A percentile compares a stretch with the other conserved stretches of the same genome.
phyloP scores from a whole-genome alignment of 2,113 vertebrate genomes.

The Xenopus borealis region DNA sequence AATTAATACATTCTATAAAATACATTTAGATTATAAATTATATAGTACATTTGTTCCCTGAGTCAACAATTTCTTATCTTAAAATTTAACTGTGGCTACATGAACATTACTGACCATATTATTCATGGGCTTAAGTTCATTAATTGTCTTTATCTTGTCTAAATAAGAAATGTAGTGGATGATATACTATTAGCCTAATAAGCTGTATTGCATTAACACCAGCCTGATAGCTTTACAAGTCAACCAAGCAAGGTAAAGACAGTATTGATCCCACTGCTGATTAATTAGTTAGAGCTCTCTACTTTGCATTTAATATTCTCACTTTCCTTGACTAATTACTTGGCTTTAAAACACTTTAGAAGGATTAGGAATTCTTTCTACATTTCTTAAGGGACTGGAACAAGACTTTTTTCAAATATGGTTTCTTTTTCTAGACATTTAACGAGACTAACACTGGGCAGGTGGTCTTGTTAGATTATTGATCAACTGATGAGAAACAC shows the following conservation, averaged over 20 bases:
- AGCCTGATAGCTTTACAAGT: neutral
- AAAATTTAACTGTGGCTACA: neutral
- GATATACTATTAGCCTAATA: conserved; percentile 2
- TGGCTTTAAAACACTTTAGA: conserved; percentile 4
- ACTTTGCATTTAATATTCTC: conserved; percentile 12
- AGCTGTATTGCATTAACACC: neutral
- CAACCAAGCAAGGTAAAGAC: conserved; percentile 8
- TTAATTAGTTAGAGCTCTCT: conserved; percentile 14
- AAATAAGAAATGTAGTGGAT: neutral
- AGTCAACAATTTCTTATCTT: neutral
- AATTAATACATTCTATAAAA: no score
- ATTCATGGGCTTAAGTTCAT: neutral
- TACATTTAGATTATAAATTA: no score
- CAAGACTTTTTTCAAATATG: neutral
- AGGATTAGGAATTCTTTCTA: conserved; percentile 14
- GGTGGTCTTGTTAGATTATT: conserved; percentile 1
- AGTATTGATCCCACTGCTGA: conserved; percentile 21
- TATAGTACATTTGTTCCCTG: neutral
- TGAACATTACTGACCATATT: neutral
- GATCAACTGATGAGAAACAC: no score
- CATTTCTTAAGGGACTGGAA: neutral
- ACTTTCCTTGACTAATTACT: conserved; percentile 17
- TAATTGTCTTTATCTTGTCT: neutral
- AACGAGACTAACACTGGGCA: neutral
- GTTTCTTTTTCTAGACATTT: conserved; percentile 4